Evolutionary conservation across 2,797 vertebrate species (phyloP).

Genomic region (Chaetodon trifasciatus): DNA sequence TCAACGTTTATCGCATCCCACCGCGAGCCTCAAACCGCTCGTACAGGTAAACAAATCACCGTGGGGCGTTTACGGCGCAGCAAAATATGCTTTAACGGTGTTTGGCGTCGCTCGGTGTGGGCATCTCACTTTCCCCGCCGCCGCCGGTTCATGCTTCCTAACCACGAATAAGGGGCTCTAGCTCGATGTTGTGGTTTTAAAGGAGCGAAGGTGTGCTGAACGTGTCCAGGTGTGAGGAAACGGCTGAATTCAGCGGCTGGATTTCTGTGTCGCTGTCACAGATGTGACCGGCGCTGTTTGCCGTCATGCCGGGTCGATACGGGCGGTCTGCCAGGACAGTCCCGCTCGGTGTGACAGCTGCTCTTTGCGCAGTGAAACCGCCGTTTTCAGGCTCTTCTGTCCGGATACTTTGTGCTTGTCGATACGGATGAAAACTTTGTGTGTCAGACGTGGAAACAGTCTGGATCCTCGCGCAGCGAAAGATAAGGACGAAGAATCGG

Average conservation of each 20-base stretch:
- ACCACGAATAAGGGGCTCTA: slow-evolving; percentile 10
- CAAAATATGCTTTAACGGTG: background rate
- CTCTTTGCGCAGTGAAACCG: background rate
- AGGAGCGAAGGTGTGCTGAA: accelerated
- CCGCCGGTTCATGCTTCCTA: slow-evolving; percentile 4
- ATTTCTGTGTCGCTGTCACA: slow-evolving; percentile 1
- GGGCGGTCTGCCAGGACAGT: slow-evolving; percentile 43
- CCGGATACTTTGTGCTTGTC: background rate
- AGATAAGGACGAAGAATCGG: background rate
- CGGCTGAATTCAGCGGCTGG: too few species aligned
- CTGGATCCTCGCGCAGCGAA: too few species aligned
- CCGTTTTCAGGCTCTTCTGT: background rate
- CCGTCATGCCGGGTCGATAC: slow-evolving; percentile 41
- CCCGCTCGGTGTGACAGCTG: slow-evolving; percentile 27
- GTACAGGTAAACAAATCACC: slow-evolving; percentile 88
- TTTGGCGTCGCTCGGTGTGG: background rate
- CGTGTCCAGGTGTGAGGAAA: too few species aligned
- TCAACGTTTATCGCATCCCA: slow-evolving; percentile 94
- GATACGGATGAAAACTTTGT: background rate
- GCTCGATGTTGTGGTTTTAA: background rate
- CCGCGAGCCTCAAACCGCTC: slow-evolving; percentile 95
- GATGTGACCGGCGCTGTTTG: slow-evolving; percentile 6
- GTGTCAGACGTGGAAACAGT: too few species aligned
- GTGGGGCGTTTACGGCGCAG: background rate
- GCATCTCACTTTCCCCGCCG: slow-evolving; percentile 28